A percentile compares a stretch with the other conserved stretches of the same genome.
phyloP scores from a whole-genome alignment of 2,888 invertebrate species.

The Mylabris sibirica region DNA sequence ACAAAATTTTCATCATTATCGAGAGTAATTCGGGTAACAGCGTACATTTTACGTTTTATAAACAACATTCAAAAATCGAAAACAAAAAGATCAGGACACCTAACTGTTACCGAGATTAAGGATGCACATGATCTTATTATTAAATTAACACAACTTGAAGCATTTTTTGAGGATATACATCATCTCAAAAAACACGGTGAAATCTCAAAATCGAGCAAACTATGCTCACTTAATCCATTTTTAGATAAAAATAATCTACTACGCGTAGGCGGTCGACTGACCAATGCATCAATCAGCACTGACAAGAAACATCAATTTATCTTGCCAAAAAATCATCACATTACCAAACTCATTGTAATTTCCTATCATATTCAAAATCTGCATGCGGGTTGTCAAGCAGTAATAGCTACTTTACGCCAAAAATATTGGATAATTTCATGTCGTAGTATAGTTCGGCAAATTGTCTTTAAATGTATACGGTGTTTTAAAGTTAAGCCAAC shows the following conservation, averaged over 20 bases:
- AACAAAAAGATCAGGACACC: not conserved
- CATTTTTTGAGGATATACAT: not conserved
- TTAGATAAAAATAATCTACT: not conserved
- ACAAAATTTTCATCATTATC: not conserved
- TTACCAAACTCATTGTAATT: not conserved
- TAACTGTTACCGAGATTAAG: not conserved
- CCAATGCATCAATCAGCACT: not conserved
- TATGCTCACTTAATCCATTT: not conserved
- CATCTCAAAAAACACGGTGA: not conserved
- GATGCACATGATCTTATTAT: not conserved
- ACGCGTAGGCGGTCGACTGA: constrained; percentile 5
- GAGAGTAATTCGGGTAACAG: not conserved
- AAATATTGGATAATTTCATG: constrained; percentile 31
- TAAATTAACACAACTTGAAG: not conserved
- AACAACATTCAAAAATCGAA: not conserved
- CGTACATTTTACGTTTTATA: not conserved
- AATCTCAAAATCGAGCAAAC: not conserved
- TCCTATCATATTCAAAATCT: constrained; percentile 13
- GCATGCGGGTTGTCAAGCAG: constrained; percentile 35
- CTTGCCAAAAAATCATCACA: constrained; percentile 3
- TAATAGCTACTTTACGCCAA: constrained; percentile 20
- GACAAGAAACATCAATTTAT: constrained; percentile 7
- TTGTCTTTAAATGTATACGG: constrained; percentile 9
- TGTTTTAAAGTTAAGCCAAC: constrained; percentile 36
- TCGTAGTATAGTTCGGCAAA: not conserved